These are phyloP conservation scores for Scaptomyza tumidula DNA, from an alignment of 2,888 invertebrate species.

Conservation along the genomic window DNA sequence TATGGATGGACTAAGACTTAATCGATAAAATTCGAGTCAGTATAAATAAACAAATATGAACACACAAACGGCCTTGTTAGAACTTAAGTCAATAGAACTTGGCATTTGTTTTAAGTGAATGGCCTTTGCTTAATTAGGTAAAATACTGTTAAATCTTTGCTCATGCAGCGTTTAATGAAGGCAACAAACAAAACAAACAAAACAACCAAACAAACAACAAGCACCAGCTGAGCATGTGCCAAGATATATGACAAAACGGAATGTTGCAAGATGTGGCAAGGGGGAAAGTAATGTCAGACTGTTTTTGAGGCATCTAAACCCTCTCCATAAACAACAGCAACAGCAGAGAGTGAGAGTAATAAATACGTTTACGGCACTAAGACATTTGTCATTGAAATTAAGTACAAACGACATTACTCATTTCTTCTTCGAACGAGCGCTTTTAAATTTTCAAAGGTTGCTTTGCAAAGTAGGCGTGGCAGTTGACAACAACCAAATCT, in stretches of 20 bases:
- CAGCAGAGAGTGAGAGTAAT: constrained; percentile 52
- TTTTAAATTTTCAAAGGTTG: constrained; percentile 25
- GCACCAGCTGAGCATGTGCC: constrained; percentile 44
- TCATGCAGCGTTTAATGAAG: constrained; percentile 49
- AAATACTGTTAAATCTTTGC: constrained; percentile 53
- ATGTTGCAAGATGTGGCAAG: constrained; percentile 1
- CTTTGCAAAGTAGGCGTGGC: constrained; percentile 10
- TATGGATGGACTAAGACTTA: too few relatives aligned
- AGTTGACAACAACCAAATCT: constrained; percentile 3
- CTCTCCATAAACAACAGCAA: constrained; percentile 8
- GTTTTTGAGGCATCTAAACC: constrained; percentile 9
- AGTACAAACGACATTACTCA: constrained; percentile 73
- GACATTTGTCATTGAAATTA: constrained; percentile 76
- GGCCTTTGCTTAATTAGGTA: constrained; percentile 53
- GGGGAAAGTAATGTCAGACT: constrained; percentile 11
- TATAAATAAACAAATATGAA: constrained; percentile 32
- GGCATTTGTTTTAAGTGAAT: constrained; percentile 28
- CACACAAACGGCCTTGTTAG: constrained; percentile 20
- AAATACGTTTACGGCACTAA: constrained; percentile 65
- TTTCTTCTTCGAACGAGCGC: constrained; percentile 36
- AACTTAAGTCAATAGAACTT: constrained; percentile 47
- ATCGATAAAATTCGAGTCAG: constrained; percentile 17
- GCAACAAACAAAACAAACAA: constrained; percentile 38
- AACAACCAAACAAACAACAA: constrained; percentile 8
- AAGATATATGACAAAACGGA: constrained; percentile 19